Evolutionary conservation across 2,797 vertebrate genomes (phyloP).

Genomic region (Todus mexicanus): DNA sequence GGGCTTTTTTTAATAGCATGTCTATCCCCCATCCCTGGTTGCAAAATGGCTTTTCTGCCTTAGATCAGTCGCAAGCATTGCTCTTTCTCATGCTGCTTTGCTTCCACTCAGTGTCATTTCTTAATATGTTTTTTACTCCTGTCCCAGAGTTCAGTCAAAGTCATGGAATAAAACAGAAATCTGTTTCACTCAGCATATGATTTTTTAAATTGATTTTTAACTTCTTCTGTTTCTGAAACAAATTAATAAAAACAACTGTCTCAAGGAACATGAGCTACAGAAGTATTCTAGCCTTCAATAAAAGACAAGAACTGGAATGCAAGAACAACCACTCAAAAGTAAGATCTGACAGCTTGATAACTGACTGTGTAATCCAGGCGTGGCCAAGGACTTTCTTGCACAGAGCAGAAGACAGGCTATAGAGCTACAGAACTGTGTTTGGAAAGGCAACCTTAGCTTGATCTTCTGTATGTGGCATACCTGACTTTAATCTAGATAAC

Average conservation of each 20-base stretch:
- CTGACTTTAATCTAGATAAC: neutral
- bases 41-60: neutral
- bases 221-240: neutral
- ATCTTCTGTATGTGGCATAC: neutral
- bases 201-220: neutral
- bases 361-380: neutral
- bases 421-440: neutral
- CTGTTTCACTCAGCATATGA: neutral
- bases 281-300: neutral
- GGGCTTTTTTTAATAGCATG: neutral
- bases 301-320: neutral
- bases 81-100: neutral
- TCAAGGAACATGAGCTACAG: neutral
- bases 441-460: neutral
- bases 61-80: neutral
- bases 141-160: neutral
- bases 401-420: neutral
- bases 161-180: neutral
- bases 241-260: neutral
- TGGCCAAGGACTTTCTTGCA: neutral
- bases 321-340: neutral
- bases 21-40: neutral
- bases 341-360: neutral
- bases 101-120: neutral
- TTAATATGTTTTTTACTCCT: neutral